Evolutionary conservation across 2,888 invertebrate species (phyloP).

Genomic region (Seira sanloemensis): DNA sequence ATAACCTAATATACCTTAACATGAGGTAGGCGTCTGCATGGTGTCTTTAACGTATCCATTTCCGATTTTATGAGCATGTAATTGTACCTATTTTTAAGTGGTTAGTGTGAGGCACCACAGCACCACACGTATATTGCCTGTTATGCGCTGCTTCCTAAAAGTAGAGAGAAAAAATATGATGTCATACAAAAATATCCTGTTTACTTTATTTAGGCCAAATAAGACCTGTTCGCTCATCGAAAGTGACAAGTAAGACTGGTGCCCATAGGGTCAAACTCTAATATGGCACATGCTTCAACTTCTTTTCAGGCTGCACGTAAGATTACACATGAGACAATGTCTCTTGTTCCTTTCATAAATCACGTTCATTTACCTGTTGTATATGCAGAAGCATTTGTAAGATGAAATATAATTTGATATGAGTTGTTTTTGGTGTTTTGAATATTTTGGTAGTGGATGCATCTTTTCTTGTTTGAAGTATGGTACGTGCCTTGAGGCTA

Average conservation of each 20-base stretch:
- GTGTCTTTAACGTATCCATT: neutral
- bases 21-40: neutral
- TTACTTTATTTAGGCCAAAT: conserved; percentile 25
- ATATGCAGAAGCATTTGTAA: no score
- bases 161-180: neutral
- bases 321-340: neutral
- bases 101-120: neutral
- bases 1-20: neutral
- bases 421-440: neutral
- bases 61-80: neutral
- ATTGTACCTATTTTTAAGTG: neutral
- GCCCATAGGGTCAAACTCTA: neutral
- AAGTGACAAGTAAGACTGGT: neutral
- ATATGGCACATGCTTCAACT: neutral
- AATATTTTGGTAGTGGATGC: neutral
- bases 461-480: conserved; percentile 9
- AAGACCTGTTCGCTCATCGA: conserved; percentile 13
- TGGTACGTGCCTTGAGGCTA: neutral
- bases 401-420: neutral
- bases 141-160: conserved; percentile 35
- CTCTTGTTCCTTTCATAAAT: neutral
- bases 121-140: neutral
- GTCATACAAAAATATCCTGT: conserved; percentile 25
- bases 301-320: conserved; percentile 1
- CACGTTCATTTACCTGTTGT: neutral